Percentiles rank a stretch among this genome's conserved stretches.
Evolutionary conservation across 1,140 invertebrate genomes (phyloP).

Genomic region (Lepidurus packardi): DNA sequence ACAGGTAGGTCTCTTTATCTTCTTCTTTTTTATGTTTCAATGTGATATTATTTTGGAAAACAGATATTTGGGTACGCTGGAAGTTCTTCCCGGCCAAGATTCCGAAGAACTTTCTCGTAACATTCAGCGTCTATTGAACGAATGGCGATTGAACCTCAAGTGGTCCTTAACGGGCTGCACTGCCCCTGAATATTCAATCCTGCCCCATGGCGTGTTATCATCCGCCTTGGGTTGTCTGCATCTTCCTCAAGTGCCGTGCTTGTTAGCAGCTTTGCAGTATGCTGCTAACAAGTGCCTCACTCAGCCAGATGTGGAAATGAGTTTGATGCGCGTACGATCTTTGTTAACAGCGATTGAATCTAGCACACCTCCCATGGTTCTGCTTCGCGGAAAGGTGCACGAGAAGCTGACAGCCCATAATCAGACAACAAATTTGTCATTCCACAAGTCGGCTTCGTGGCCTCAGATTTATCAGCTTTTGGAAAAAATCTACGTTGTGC

Average conservation of each 20-base stretch:
- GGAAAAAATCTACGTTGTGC: slow-evolving; percentile 5
- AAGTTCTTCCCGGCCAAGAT: slow-evolving; percentile 30
- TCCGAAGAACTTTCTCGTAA: slow-evolving; percentile 29
- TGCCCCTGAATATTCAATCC: slow-evolving; percentile 28
- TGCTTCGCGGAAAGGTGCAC: neutral
- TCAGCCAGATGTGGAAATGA: neutral
- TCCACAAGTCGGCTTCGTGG: neutral
- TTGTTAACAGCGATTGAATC: neutral
- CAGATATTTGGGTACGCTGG: slow-evolving; percentile 31
- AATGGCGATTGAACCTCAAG: slow-evolving; percentile 28
- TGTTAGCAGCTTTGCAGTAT: slow-evolving; percentile 33
- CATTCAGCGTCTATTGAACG: slow-evolving; percentile 26
- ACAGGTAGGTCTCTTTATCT: neutral
- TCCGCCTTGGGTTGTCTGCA: slow-evolving; percentile 29
- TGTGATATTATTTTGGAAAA: neutral
- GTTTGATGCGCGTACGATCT: neutral
- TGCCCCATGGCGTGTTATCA: slow-evolving; percentile 1
- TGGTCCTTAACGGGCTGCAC: slow-evolving; percentile 33
- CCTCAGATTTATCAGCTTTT: neutral
- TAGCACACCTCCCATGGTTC: neutral
- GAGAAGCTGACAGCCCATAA: slow-evolving; percentile 1
- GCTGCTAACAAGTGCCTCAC: slow-evolving; percentile 32
- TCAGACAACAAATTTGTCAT: neutral
- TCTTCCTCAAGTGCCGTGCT: slow-evolving; percentile 33
- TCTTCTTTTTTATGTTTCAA: neutral